Percentiles rank a stretch among this genome's conserved stretches.
phyloP scores from a whole-genome alignment of 2,888 invertebrate genomes.

The Girardia tigrina region DNA sequence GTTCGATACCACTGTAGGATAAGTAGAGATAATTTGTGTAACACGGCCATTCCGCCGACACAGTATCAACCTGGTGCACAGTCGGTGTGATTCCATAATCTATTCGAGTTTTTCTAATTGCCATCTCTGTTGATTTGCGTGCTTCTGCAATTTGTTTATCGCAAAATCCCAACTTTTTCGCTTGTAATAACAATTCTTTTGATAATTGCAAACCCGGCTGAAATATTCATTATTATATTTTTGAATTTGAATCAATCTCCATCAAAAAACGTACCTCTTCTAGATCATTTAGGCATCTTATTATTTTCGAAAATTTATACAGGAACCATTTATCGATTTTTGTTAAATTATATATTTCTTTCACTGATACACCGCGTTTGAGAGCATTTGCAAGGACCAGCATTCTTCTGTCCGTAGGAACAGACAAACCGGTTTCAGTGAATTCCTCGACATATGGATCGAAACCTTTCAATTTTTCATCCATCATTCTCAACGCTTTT shows the following conservation, averaged over 20 bases:
- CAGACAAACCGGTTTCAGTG: conserved; percentile 66
- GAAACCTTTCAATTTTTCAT: conserved; percentile 66
- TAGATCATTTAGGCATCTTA: conserved; percentile 47
- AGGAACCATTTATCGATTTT: conserved; percentile 95
- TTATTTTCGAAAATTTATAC: conserved; percentile 79
- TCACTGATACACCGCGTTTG: conserved; percentile 63
- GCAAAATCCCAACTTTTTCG: conserved; percentile 86
- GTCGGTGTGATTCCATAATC: conserved; percentile 42
- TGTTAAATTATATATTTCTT: conserved; percentile 74
- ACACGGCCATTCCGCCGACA: conserved; percentile 98
- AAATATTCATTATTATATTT: not conserved
- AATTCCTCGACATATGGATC: conserved; percentile 69
- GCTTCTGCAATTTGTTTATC: conserved; percentile 78
- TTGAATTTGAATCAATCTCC: no score
- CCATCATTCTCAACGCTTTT: conserved; percentile 94
- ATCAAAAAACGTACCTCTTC: conserved; percentile 29
- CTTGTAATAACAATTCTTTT: conserved; percentile 58
- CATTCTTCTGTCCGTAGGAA: conserved; percentile 90
- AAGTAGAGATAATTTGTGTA: conserved; percentile 93
- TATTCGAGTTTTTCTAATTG: conserved; percentile 42
- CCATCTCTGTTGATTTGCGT: conserved; percentile 64
- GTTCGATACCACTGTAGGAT: conserved; percentile 69
- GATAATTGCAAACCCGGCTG: conserved; percentile 25
- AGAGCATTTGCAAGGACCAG: conserved; percentile 87
- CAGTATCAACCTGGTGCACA: conserved; percentile 67